phyloP scores from a whole-genome alignment of 2,888 invertebrate genomes.

The Hartigia nigra region DNA sequence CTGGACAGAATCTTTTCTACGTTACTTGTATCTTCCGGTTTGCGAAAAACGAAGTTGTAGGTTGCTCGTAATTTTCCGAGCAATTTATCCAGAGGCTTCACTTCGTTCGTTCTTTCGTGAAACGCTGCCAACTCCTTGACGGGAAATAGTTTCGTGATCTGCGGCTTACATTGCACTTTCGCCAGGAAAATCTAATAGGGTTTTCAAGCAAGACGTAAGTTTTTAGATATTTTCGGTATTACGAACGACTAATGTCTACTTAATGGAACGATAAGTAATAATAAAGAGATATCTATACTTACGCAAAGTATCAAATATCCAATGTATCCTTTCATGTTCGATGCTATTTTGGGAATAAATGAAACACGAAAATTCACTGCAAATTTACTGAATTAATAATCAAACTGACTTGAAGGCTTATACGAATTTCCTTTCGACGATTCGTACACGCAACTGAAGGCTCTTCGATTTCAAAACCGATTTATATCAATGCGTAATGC shows the following conservation, averaged over 20 bases:
- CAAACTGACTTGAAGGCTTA: background rate
- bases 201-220: background rate
- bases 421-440: background rate
- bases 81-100: constrained; percentile 50
- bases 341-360: background rate
- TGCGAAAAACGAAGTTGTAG: constrained; percentile 54
- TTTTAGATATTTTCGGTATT: background rate
- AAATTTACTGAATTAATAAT: constrained; percentile 17
- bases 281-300: constrained; percentile 29
- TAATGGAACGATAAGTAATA: background rate
- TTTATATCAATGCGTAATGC: constrained; percentile 46
- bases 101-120: constrained; percentile 38
- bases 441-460: constrained; percentile 42
- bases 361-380: background rate
- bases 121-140: constrained; percentile 43
- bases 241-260: background rate
- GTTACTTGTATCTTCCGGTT: constrained; percentile 47
- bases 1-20: constrained; percentile 44
- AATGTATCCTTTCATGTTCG: constrained; percentile 35
- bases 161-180: constrained; percentile 46
- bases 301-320: constrained; percentile 44
- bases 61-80: constrained; percentile 53
- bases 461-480: constrained; percentile 47
- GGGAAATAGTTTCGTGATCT: constrained; percentile 52
- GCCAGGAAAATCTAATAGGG: constrained; percentile 40